Evolutionary conservation across 2,888 invertebrate species (phyloP).

Genomic region (Spisula solida): DNA sequence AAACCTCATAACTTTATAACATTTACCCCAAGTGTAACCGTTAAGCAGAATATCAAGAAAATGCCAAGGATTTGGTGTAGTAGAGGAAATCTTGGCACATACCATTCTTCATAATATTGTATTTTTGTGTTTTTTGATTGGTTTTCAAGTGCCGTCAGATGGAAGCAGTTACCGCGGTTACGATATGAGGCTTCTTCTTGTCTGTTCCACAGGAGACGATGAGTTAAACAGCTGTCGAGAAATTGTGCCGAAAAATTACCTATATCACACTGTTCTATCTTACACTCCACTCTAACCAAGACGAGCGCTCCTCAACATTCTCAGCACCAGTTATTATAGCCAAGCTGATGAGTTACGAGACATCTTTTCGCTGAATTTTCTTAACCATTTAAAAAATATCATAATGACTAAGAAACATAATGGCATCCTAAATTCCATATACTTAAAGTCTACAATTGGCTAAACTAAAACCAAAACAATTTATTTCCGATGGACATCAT

Average conservation of each 20-base stretch:
- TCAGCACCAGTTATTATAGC: neutral
- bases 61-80: conserved; percentile 40
- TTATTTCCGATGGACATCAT: neutral
- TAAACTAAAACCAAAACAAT: neutral
- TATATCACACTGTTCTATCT: neutral
- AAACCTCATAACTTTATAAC: conserved; percentile 49
- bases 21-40: conserved; percentile 35
- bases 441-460: neutral
- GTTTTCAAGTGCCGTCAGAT: conserved; percentile 66
- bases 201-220: conserved; percentile 35
- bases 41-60: conserved; percentile 29
- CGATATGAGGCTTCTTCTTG: conserved; percentile 45
- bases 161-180: conserved; percentile 44
- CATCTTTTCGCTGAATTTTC: neutral
- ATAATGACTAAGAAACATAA: neutral
- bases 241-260: conserved; percentile 10
- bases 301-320: conserved; percentile 4
- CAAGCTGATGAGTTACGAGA: neutral
- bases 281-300: conserved; percentile 9
- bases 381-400: neutral
- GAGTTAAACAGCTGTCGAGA: conserved; percentile 35
- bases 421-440: neutral
- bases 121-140: conserved; percentile 59
- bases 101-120: conserved; percentile 41
- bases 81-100: conserved; percentile 44